phyloP scores from a whole-genome alignment of 2,888 invertebrate genomes.

The Lasioglossum vierecki region DNA sequence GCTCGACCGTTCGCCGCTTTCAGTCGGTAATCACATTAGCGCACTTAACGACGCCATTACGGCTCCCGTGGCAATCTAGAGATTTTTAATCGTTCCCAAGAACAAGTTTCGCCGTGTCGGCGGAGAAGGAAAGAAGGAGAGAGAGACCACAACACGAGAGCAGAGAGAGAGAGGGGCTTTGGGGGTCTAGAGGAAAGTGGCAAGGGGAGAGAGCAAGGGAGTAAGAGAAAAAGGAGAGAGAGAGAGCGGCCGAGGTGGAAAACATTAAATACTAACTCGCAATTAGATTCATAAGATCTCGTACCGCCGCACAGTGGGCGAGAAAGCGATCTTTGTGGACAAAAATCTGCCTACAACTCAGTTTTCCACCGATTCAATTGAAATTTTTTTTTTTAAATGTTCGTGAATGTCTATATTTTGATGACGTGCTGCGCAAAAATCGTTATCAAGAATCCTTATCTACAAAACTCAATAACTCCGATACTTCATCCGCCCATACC shows the following conservation, averaged over 20 bases:
- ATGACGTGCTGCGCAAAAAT: no score
- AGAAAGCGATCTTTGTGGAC: no score
- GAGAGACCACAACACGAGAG: not conserved
- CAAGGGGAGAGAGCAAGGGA: not conserved
- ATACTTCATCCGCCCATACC: no score
- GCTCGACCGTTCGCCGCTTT: slow-evolving; percentile 67
- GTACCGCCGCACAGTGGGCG: no score
- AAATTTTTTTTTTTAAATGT: no score
- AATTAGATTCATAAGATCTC: slow-evolving; percentile 65
- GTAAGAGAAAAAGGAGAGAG: not conserved
- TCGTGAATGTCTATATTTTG: no score
- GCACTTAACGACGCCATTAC: slow-evolving; percentile 73
- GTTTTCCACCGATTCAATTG: no score
- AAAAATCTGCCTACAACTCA: no score
- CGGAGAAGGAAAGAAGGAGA: not conserved
- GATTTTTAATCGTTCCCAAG: slow-evolving; percentile 69
- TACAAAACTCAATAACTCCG: no score
- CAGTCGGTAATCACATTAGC: slow-evolving; percentile 73
- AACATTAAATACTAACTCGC: slow-evolving; percentile 66
- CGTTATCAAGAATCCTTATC: no score
- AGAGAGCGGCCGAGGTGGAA: slow-evolving; percentile 43
- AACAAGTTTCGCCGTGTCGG: slow-evolving; percentile 50
- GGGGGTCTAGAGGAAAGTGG: not conserved
- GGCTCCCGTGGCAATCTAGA: slow-evolving; percentile 61
- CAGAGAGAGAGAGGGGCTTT: not conserved